Base-by-base conservation (phyloP, 2,888 invertebrate species). In the Lithodes maja region DNA sequence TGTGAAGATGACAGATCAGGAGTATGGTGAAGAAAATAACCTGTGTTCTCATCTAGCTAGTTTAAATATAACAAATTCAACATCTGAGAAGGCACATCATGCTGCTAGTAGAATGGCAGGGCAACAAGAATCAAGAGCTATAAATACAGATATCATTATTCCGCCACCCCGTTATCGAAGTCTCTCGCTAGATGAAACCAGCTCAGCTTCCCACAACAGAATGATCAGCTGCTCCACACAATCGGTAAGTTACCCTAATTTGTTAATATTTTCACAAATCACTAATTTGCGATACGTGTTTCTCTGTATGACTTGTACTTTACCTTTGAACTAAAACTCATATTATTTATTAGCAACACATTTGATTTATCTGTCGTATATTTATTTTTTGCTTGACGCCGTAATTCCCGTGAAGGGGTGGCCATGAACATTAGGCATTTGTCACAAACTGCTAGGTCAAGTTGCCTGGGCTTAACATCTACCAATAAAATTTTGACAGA, bases 111-210 rank as follows among this genome's bases (percentile, higher is more conserved):
- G 15, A n/a, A 71, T 71, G 71, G 12, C 7, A n/a, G 71, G 71
- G 17, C 61, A 61, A 12, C 5, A 61, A 61, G 71, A 71, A n/a
- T 3, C 17, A n/a, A 71, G 71, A n/a, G 33, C 33, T 33, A 33
- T 33, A 33, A 33, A 33, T 33, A 33, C 33, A 33, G 33, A 33
- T 33, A 33, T 33, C 33, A 33, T 33, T 33, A 33, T 33, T 33
- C 77, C 77, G 50, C 84, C 77, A 3, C 15, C 77, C 49, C 79
- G 86, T 33, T 69, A 71, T 17, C 86, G 86, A 3, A 86, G 86
- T 74, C 79, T 81, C 74, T 86, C 86, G 15, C 74, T 86, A 74
- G 86, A 86, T 50, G 86, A 86, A 74, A 86, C 83, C 15, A 53
- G 33, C n/a, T 49, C 75, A 17, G 54, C 54, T 15, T 12, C n/a